Evolutionary conservation across 2,113 vertebrate genomes (phyloP).

Genomic region (Engraulis encrasicolus): DNA sequence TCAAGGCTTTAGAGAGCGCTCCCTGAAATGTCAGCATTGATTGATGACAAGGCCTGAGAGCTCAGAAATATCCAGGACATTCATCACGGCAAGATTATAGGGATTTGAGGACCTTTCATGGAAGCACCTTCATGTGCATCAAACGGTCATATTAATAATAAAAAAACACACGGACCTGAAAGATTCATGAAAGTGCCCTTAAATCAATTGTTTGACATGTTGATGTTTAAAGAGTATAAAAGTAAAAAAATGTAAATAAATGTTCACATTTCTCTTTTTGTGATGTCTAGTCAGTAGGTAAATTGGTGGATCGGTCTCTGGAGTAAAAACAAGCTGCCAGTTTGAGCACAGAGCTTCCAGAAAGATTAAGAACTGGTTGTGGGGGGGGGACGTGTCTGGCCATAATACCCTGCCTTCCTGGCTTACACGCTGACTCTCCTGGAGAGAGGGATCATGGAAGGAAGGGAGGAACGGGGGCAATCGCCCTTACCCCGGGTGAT

Average conservation of each 20-base stretch:
- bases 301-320: neutral
- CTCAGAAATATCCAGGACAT: neutral
- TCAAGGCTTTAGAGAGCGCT: slow-evolving; percentile 54
- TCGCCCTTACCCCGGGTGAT: slow-evolving; percentile 34
- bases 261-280: neutral
- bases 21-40: slow-evolving; percentile 3
- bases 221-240: neutral
- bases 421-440: neutral
- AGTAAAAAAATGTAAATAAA: slow-evolving; percentile 13
- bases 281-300: neutral
- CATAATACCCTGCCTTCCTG: neutral
- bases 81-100: slow-evolving; percentile 12
- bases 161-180: neutral
- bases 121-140: slow-evolving; percentile 4
- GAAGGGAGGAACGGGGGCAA: no score
- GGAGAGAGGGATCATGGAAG: neutral
- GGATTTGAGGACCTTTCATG: neutral
- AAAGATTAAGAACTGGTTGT: slow-evolving; percentile 28
- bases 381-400: neutral
- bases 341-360: slow-evolving; percentile 19
- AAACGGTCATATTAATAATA: neutral
- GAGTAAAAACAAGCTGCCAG: neutral
- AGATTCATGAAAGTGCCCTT: neutral
- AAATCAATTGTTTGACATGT: neutral
- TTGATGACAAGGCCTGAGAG: slow-evolving; percentile 3